Evolutionary conservation across 2,888 invertebrate species (phyloP).

Genomic region (Hetaerina titia): DNA sequence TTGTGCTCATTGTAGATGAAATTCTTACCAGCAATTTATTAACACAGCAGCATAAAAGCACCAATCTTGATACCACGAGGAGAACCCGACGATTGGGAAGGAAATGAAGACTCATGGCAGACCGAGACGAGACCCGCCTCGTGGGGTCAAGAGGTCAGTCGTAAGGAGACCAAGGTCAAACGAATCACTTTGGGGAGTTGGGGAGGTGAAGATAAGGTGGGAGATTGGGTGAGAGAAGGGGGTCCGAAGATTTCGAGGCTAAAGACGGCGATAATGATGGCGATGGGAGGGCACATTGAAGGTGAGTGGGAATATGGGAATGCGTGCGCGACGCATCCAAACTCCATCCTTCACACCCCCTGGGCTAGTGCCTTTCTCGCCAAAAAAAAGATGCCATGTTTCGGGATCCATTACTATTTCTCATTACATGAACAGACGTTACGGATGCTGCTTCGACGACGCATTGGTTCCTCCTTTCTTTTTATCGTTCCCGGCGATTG

Average conservation of each 20-base stretch:
- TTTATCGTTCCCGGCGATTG: no score
- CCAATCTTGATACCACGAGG: neutral
- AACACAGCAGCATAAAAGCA: neutral
- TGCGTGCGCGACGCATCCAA: neutral
- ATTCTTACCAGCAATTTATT: neutral
- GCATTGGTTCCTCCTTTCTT: no score
- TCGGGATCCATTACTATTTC: no score
- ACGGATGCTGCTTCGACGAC: no score
- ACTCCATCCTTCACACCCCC: neutral
- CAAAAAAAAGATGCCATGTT: no score
- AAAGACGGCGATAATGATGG: neutral
- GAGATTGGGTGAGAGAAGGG: neutral
- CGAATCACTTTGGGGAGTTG: constrained; percentile 57
- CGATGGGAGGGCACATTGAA: neutral
- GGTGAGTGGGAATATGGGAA: neutral
- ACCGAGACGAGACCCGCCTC: constrained; percentile 51
- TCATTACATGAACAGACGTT: no score
- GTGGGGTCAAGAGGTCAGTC: constrained; percentile 53
- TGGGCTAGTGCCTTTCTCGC: neutral
- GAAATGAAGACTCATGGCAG: neutral
- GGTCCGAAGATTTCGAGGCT: neutral
- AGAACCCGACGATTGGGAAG: constrained; percentile 36
- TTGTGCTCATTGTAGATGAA: neutral
- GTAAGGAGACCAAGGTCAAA: constrained; percentile 60
- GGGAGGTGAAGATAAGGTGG: constrained; percentile 44